Base-by-base conservation (phyloP, 2,113 vertebrate genomes). In the Rallus limicola region DNA sequence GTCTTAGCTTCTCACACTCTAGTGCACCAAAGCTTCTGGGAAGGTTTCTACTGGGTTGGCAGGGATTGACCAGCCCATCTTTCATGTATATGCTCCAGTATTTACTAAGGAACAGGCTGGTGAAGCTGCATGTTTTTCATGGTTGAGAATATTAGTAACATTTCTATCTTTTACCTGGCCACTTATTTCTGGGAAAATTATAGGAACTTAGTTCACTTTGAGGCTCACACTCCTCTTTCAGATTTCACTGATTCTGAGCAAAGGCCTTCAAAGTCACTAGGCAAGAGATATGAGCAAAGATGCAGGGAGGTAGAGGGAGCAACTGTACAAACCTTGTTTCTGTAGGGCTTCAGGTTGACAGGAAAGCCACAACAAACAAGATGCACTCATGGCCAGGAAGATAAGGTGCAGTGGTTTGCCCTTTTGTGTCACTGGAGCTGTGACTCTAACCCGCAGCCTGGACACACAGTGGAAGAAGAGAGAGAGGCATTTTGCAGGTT, bases 391-490 rank as follows among this genome's bases (percentile, higher is more conserved):
- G 82, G 21, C 18, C 1, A 1, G 13, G 24, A 16, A 78, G 16
- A 31, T 7, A 4, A 3, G 10, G 9, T 28, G 29, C 25, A 50
- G 59, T 38, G 71, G 26, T 26, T 55, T 60, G 31, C 9, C 25
- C 18, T 36, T 34, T 11, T 24, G 38, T 88, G 36, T 62, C 46
- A 26, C 69, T 56, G 31, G 24, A 60, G 7, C 21, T 23, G 52
- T 56, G 64, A 34, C 18, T 34, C 50, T n/a, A 21, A 62, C 24
- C 26, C 25, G 13, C 42, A 53, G 62, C 26, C 10, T 1, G 0
- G 23, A 16, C 18, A 33, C 6, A 2, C 0, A 1, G 58, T 38
- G n/a, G 58, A 40, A 68, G 38, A 16, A 46, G 40, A 72, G 11
- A 25, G 25, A 58, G 77, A 68, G 42, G 24, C 31, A 7, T 77